Conservation (phyloP, 2,888 invertebrate genomes). For the Drosophila mulleri region DNA sequence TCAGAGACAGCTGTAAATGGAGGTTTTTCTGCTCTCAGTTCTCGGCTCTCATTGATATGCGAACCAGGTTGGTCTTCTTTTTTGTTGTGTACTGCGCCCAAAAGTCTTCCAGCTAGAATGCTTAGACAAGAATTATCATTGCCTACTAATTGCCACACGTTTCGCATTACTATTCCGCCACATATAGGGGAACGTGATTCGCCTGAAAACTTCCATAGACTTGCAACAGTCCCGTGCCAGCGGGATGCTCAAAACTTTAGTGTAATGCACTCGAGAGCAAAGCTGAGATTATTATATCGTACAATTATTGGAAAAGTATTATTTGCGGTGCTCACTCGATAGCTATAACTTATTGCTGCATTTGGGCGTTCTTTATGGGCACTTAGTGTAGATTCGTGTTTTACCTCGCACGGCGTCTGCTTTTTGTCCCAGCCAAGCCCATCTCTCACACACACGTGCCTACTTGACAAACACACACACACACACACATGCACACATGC, state of each 20-base stretch:
- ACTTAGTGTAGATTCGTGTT: conserved; percentile 34
- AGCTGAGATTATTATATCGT: background rate
- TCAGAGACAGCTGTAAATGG: conserved; percentile 39
- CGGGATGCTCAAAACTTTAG: background rate
- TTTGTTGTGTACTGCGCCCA: conserved; percentile 12
- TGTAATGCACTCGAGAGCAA: background rate
- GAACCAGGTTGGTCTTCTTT: conserved; percentile 13
- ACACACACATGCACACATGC: conserved; percentile 6
- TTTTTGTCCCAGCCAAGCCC: conserved; percentile 19
- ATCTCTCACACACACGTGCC: conserved; percentile 24
- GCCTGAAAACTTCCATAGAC: conserved; percentile 1
- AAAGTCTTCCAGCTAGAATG: conserved; percentile 27
- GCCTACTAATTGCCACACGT: conserved; percentile 57
- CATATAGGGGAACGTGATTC: conserved; percentile 39
- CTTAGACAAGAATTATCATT: conserved; percentile 47
- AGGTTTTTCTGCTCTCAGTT: conserved; percentile 15
- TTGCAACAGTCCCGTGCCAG: background rate
- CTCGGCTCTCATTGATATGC: conserved; percentile 55
- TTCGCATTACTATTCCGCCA: conserved; percentile 37
- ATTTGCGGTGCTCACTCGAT: background rate
- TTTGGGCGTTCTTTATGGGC: conserved; percentile 18
- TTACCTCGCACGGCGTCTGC: conserved; percentile 7
- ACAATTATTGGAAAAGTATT: conserved; percentile 5
- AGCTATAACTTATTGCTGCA: conserved; percentile 8
- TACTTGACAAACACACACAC: conserved; percentile 17